Evolutionary conservation across 1,140 invertebrate species (phyloP).

Genomic region (Amyelois transitella): DNA sequence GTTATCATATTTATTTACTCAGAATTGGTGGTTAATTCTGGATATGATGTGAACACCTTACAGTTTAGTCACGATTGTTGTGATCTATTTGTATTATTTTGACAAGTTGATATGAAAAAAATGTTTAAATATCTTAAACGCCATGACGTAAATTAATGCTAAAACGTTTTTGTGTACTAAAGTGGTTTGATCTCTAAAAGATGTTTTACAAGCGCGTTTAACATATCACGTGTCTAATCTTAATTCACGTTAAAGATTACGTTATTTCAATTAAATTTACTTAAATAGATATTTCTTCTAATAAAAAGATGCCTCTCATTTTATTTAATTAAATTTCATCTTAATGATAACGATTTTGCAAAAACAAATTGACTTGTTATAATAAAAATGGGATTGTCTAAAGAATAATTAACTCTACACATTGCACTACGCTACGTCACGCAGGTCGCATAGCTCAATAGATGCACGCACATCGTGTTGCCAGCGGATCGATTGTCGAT

Average conservation of each 20-base stretch:
- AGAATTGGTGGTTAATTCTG: not conserved
- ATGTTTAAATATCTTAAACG: conserved; percentile 8
- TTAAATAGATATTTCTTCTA: not conserved
- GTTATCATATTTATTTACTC: too few species aligned
- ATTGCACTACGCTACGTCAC: not conserved
- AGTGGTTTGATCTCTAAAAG: conserved; percentile 17
- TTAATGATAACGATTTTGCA: too few species aligned
- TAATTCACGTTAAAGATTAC: not conserved
- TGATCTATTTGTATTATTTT: not conserved
- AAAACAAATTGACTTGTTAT: too few species aligned
- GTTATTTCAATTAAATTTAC: not conserved
- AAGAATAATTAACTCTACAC: not conserved
- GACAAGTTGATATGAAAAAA: not conserved
- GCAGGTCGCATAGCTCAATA: conserved; percentile 4
- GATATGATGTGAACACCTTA: not conserved
- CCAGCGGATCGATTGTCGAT: conserved; percentile 47
- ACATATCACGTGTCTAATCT: not conserved
- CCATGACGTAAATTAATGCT: conserved; percentile 17
- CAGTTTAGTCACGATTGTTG: not conserved
- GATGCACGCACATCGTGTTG: conserved; percentile 20
- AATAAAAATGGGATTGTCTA: not conserved
- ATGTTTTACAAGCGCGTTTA: conserved; percentile 3
- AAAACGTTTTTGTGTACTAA: conserved; percentile 28
- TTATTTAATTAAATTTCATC: too few species aligned
- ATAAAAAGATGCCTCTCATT: too few species aligned